Conservation (phyloP, 92 coral and sea anemone species). For the Pocillopora grandis region DNA sequence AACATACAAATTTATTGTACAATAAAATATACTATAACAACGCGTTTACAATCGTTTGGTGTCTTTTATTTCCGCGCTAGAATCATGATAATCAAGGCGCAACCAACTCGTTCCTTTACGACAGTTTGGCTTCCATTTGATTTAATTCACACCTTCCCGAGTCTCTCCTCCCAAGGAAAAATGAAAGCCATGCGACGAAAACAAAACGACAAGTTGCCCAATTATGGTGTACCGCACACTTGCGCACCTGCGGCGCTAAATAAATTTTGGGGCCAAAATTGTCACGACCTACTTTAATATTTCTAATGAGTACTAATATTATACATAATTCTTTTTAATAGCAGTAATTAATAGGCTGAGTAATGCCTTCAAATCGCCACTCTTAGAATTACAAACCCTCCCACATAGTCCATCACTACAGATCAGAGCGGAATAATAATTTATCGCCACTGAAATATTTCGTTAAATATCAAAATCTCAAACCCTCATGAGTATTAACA, state of each 20-base stretch:
- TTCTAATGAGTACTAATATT: constrained; percentile 20
- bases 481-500: constrained; percentile 30
- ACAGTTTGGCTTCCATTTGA: constrained; percentile 8
- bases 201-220: constrained; percentile 15
- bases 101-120: neutral
- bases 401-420: constrained; percentile 7
- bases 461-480: constrained; percentile 36
- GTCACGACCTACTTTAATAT: neutral
- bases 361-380: constrained; percentile 38
- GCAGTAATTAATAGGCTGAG: constrained; percentile 39
- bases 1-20: constrained; percentile 46
- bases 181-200: constrained; percentile 4
- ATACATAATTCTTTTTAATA: constrained; percentile 35
- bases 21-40: constrained; percentile 45
- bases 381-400: constrained; percentile 31
- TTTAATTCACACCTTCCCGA: neutral
- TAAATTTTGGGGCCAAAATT: constrained; percentile 7
- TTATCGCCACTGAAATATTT: constrained; percentile 12
- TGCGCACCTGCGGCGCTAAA: constrained; percentile 9
- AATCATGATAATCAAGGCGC: constrained; percentile 19
- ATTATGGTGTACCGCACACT: constrained; percentile 5
- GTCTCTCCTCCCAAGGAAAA: constrained; percentile 6
- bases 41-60: constrained; percentile 23
- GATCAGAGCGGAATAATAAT: constrained; percentile 14
- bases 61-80: constrained; percentile 14